Conservation (phyloP, 1,140 invertebrate species). For the Epicauta chinensis region DNA sequence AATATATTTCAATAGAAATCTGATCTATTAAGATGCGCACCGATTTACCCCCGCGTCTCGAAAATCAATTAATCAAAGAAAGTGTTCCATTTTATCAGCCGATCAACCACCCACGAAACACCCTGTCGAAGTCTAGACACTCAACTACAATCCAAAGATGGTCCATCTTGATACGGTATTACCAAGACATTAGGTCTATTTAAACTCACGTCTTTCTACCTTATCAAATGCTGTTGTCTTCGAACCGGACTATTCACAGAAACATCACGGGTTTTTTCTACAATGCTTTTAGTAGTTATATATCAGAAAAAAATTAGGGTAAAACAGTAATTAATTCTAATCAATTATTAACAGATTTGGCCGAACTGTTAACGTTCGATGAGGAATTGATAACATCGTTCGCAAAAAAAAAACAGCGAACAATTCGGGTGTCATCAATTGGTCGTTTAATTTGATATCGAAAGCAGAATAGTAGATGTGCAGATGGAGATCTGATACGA, state of each 20-base stretch:
- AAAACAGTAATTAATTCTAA: too few species aligned
- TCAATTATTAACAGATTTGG: background rate
- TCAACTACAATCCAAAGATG: slow-evolving; percentile 6
- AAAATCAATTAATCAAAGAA: slow-evolving; percentile 17
- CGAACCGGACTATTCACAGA: background rate
- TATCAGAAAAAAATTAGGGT: too few species aligned
- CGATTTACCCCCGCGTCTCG: too few species aligned
- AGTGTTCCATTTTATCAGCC: slow-evolving; percentile 13
- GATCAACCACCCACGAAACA: slow-evolving; percentile 19
- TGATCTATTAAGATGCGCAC: too few species aligned
- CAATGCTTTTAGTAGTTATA: background rate
- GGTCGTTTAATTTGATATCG: too few species aligned
- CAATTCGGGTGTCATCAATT: too few species aligned
- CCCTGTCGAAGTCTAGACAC: slow-evolving; percentile 3
- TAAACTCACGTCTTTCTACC: slow-evolving; percentile 7
- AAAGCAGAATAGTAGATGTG: too few species aligned
- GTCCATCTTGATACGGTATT: slow-evolving; percentile 10
- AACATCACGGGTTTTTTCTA: background rate
- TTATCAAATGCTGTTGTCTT: background rate
- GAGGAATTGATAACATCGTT: slow-evolving; percentile 12
- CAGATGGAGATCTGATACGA: too few species aligned
- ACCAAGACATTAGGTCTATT: slow-evolving; percentile 19
- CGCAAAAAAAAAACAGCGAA: too few species aligned
- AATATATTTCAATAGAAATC: too few species aligned
- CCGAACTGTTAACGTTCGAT: slow-evolving; percentile 5